Evolutionary conservation across 2,888 invertebrate species (phyloP).

Genomic region (Drosophila affinis): DNA sequence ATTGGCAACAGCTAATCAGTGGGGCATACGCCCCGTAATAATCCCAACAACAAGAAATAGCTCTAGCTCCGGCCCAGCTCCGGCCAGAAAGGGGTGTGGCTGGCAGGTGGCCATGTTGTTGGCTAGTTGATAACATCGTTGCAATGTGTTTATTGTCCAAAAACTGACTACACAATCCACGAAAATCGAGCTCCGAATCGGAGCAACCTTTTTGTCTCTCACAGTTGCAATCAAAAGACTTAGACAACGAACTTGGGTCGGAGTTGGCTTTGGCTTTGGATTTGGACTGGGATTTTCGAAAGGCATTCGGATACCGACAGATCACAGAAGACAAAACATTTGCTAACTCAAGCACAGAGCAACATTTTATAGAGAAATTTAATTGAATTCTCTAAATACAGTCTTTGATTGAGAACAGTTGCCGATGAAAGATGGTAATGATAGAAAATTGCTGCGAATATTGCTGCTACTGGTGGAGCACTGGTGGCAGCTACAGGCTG

Average conservation of each 20-base stretch:
- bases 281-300: conserved; percentile 23
- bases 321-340: not conserved
- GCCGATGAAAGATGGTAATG: too few species aligned
- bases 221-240: conserved; percentile 71
- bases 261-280: conserved; percentile 15
- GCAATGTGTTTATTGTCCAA: conserved; percentile 77
- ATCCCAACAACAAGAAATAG: conserved; percentile 4
- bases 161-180: conserved; percentile 72
- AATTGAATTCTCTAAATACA: not conserved
- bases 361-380: not conserved
- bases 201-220: conserved; percentile 54
- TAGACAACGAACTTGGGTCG: conserved; percentile 63
- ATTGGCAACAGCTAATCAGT: conserved; percentile 57
- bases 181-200: conserved; percentile 45
- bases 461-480: too few species aligned
- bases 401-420: not conserved
- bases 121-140: conserved; percentile 71
- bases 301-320: not conserved
- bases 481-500: too few species aligned
- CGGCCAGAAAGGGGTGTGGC: conserved; percentile 61
- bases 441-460: too few species aligned
- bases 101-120: conserved; percentile 69
- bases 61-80: not conserved
- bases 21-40: conserved; percentile 52
- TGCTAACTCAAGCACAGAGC: not conserved